phyloP scores from a whole-genome alignment of 37 sponge, comb jelly and placozoan genomes.

The Aplysina aerophoba region DNA sequence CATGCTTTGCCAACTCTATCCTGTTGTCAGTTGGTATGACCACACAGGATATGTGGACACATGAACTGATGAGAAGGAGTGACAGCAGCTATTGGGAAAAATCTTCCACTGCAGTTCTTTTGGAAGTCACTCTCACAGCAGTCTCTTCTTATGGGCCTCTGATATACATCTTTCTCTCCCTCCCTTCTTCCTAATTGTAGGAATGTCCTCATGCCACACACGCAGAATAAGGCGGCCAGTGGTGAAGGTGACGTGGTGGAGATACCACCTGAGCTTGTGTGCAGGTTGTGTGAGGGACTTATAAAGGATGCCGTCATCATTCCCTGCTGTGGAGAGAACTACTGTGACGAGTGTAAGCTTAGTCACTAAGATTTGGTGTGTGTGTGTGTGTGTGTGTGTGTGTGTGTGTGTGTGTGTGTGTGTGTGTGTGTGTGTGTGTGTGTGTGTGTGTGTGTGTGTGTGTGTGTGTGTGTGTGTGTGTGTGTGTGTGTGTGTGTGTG shows the following conservation, averaged over 20 bases:
- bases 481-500: too few relatives aligned
- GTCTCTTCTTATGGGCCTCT: too few relatives aligned
- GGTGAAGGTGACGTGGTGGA: constrained; percentile 30
- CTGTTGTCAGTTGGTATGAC: too few relatives aligned
- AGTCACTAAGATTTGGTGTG: too few relatives aligned
- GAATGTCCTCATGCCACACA: background rate
- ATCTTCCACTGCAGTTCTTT: too few relatives aligned
- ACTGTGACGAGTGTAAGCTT: constrained; percentile 94
- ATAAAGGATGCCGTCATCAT: constrained; percentile 91
- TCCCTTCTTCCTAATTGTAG: background rate
- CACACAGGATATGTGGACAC: too few relatives aligned
- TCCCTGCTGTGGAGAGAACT: constrained; percentile 92
- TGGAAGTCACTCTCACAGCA: too few relatives aligned
- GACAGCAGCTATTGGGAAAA: too few relatives aligned
- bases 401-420: background rate
- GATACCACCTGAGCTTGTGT: constrained; percentile 85
- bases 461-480: background rate
- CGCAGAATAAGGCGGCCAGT: constrained; percentile 12
- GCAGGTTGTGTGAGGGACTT: constrained; percentile 82
- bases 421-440: too few relatives aligned
- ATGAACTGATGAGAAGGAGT: too few relatives aligned
- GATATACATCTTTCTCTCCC: too few relatives aligned
- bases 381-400: background rate
- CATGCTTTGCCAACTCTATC: too few relatives aligned
- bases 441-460: background rate